phyloP scores from a whole-genome alignment of 2,888 invertebrate genomes.

The Pandemis heparana region DNA sequence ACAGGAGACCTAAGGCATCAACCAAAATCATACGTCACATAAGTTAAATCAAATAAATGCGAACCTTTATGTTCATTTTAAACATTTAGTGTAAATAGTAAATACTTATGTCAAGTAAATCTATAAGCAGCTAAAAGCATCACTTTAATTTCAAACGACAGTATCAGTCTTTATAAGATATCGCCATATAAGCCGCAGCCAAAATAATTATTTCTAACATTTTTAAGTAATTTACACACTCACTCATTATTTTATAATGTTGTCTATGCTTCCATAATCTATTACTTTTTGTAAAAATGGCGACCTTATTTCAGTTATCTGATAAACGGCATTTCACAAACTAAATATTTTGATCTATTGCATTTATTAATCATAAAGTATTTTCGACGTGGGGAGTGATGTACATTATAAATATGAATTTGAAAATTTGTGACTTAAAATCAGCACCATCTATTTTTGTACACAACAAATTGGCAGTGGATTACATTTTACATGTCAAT shows the following conservation, averaged over 20 bases:
- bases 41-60: conserved; percentile 32
- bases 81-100: conserved; percentile 28
- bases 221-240: conserved; percentile 35
- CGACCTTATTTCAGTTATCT: neutral
- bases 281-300: conserved; percentile 12
- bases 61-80: conserved; percentile 8
- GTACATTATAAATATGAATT: neutral
- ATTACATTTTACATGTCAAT: conserved; percentile 4
- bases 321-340: neutral
- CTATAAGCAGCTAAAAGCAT: conserved; percentile 42
- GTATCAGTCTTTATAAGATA: conserved; percentile 42
- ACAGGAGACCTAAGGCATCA: neutral
- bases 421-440: conserved; percentile 13
- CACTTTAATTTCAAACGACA: conserved; percentile 40
- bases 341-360: conserved; percentile 1
- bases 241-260: conserved; percentile 21
- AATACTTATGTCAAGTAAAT: conserved; percentile 37
- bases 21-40: neutral
- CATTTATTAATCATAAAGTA: neutral
- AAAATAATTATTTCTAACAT: conserved; percentile 29
- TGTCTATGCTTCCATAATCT: conserved; percentile 23
- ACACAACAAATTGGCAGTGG: conserved; percentile 37
- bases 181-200: conserved; percentile 38
- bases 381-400: conserved; percentile 1
- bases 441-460: conserved; percentile 38